These are phyloP conservation scores for Chiloscyllium punctatum DNA, from an alignment of 2,797 vertebrate species.

Conservation along the genomic window DNA sequence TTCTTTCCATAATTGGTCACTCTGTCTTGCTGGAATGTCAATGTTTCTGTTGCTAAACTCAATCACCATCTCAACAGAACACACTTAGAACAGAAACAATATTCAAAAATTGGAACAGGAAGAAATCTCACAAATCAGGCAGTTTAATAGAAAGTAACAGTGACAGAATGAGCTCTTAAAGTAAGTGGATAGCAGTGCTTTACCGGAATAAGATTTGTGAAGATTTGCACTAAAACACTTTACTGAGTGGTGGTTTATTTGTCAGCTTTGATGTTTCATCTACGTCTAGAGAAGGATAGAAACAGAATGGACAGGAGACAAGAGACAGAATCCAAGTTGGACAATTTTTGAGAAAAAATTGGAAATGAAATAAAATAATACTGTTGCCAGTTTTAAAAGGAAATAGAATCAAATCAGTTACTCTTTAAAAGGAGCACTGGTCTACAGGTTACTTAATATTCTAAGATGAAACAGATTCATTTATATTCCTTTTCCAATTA, in stretches of 20 bases:
- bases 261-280: constrained; percentile 18
- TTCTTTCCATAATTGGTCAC: neutral
- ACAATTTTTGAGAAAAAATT: neutral
- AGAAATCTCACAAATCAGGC: constrained; percentile 15
- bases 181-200: constrained; percentile 2
- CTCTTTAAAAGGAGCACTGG: neutral
- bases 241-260: neutral
- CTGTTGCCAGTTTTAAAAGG: neutral
- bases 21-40: neutral
- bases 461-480: neutral
- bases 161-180: constrained; percentile 30
- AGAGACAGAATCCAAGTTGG: neutral
- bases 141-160: constrained; percentile 24
- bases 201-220: constrained; percentile 27
- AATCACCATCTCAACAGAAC: neutral
- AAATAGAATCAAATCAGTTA: neutral
- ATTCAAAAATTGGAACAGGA: neutral
- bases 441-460: neutral
- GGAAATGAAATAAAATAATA: neutral
- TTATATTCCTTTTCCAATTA: neutral
- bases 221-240: constrained; percentile 7
- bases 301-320: neutral
- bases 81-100: neutral
- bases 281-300: neutral
- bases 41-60: neutral